phyloP scores from a whole-genome alignment of 2,113 vertebrate species.

The Tragelaphus imberbis region DNA sequence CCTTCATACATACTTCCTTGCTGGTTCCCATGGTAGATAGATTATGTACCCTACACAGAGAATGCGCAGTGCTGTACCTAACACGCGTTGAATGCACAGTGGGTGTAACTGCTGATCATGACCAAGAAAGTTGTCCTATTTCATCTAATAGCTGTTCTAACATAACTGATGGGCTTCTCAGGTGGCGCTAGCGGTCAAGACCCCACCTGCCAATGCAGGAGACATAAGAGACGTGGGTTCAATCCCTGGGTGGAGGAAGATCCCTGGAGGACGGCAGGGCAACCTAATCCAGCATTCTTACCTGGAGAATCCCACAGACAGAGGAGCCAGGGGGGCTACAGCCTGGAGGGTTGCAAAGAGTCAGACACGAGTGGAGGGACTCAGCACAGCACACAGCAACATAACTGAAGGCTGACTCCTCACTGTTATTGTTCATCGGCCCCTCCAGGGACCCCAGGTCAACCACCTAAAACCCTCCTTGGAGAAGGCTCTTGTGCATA shows the following conservation, averaged over 20 bases:
- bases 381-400: neutral
- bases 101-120: rapidly evolving
- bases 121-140: rapidly evolving
- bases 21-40: neutral
- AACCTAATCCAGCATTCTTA: neutral
- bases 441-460: rapidly evolving
- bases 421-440: rapidly evolving
- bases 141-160: rapidly evolving
- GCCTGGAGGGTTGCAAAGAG: neutral
- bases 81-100: rapidly evolving
- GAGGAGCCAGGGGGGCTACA: neutral
- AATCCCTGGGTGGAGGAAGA: neutral
- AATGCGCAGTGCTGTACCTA: rapidly evolving
- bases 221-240: rapidly evolving
- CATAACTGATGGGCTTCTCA: neutral
- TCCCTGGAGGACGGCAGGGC: neutral
- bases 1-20: neutral
- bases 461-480: neutral
- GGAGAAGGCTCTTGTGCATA: neutral
- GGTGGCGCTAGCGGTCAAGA: neutral
- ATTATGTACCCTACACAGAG: rapidly evolving
- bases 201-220: neutral
- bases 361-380: neutral
- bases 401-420: neutral
- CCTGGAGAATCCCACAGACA: neutral